A percentile compares a stretch with the other conserved stretches of the same genome.
Conservation (phyloP, 2,888 invertebrate genomes). For the Drosophila seclusa region DNA sequence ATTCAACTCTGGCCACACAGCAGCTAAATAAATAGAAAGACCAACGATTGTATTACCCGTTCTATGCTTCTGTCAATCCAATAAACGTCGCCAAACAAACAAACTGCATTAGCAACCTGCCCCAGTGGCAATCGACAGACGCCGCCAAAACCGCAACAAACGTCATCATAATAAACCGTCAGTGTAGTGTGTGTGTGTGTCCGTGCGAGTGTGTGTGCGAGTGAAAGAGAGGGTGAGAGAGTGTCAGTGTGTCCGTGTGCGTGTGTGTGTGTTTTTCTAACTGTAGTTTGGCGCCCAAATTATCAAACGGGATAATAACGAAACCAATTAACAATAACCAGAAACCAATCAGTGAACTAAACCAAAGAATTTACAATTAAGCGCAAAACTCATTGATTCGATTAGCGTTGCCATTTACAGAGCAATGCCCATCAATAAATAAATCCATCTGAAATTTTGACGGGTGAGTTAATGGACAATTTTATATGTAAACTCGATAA, state of each 20-base stretch:
- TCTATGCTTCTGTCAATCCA: slow-evolving; percentile 27
- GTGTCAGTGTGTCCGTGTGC: slow-evolving; percentile 2
- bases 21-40: not conserved
- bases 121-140: slow-evolving; percentile 37
- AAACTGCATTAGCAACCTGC: slow-evolving; percentile 57
- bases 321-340: slow-evolving; percentile 45
- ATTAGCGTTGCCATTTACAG: slow-evolving; percentile 38
- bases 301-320: slow-evolving; percentile 44
- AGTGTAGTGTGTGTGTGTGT: not conserved
- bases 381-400: slow-evolving; percentile 42
- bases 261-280: slow-evolving; percentile 31
- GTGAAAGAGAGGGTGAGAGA: not conserved
- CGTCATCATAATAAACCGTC: slow-evolving; percentile 55
- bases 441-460: slow-evolving; percentile 22
- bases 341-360: slow-evolving; percentile 51
- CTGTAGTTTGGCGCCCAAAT: slow-evolving; percentile 75
- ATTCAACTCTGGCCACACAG: slow-evolving; percentile 4
- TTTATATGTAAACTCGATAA: not conserved
- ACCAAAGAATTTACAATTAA: slow-evolving; percentile 60
- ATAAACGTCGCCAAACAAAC: slow-evolving; percentile 41
- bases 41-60: not conserved
- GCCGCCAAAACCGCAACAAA: slow-evolving; percentile 52
- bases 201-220: not conserved
- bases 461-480: slow-evolving; percentile 31
- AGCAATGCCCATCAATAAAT: slow-evolving; percentile 26